Base-by-base conservation (phyloP, 2,888 invertebrate species). In the Agrilus biguttatus region DNA sequence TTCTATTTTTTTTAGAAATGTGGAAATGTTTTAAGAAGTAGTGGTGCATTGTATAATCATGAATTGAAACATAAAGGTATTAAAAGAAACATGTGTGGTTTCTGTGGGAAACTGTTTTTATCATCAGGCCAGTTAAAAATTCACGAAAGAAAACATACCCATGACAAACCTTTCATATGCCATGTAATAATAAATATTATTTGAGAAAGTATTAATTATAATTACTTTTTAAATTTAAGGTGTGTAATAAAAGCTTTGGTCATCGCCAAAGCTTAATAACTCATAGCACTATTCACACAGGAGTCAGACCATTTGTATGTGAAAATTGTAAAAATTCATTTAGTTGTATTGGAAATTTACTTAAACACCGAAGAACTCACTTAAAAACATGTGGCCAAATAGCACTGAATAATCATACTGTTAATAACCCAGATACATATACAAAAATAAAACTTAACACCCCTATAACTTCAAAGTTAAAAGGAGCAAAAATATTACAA, bases 231-330 rank as follows among this genome's bases (percentile, higher is more conserved):
- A 38, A 37, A 33, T 53, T 54, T 40, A 54, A 71, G 70, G 57
- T 67, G 2, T 71, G 71, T 43, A 60, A 63, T 8, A 70, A 70
- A 53, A 61, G 65, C 8, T 71, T 71, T 55, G 64, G 66, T 4
- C 67, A 71, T 51, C 63, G 69, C 1, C 70, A 70, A 53, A 70
- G 68, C 51, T 58, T 69, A 38, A 65, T 69, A 3, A 69, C 68
- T 3, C 72, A 71, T 55, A 66, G 63, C 40, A 65, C 70, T 12
- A 51, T 70, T 23, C 70, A 71, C 41, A 66, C 67, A 0, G 68
- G 66, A 17, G 58, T 68, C 3, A 71, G 70, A 47, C 69, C 72
- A n/a, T 72, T 66, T 49, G 57, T 63, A 35, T 72, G 72, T 46
- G 66, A 66, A 48, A 63, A 63, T 35, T 72, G 72, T 46, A 57